Conservation (phyloP, 1,140 invertebrate genomes). For the Apocrypta bakeri region DNA sequence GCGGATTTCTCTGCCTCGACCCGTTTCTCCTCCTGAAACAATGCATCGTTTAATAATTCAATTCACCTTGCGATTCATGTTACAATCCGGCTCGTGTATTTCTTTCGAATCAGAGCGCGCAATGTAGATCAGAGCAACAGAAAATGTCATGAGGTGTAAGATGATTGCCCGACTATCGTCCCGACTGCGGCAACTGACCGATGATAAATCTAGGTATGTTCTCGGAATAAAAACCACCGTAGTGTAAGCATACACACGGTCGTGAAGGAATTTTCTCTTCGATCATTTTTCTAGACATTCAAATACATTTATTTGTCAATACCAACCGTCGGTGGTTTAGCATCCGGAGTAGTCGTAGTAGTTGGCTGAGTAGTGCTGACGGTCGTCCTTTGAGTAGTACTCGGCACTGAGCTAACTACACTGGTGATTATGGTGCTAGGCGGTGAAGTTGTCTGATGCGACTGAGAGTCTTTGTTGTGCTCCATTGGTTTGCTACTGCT, state of each 20-base stretch:
- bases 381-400: neutral
- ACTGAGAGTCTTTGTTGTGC: neutral
- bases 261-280: too few species aligned
- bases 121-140: neutral
- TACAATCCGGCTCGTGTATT: neutral
- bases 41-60: too few species aligned
- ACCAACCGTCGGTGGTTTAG: constrained; percentile 8
- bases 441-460: neutral
- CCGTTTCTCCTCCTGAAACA: constrained; percentile 43
- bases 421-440: constrained; percentile 13
- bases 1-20: constrained; percentile 49
- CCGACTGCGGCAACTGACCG: too few species aligned
- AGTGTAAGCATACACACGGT: too few species aligned
- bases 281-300: too few species aligned
- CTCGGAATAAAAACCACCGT: neutral
- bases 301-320: too few species aligned
- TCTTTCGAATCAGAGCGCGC: neutral
- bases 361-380: constrained; percentile 48
- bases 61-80: too few species aligned
- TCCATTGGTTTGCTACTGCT: neutral
- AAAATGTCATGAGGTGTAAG: neutral
- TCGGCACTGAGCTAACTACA: neutral
- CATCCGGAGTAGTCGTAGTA: constrained; percentile 47
- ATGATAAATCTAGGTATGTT: neutral
- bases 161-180: neutral